Base-by-base conservation (phyloP, 2,888 invertebrate genomes). In the Drosophila borealis region DNA sequence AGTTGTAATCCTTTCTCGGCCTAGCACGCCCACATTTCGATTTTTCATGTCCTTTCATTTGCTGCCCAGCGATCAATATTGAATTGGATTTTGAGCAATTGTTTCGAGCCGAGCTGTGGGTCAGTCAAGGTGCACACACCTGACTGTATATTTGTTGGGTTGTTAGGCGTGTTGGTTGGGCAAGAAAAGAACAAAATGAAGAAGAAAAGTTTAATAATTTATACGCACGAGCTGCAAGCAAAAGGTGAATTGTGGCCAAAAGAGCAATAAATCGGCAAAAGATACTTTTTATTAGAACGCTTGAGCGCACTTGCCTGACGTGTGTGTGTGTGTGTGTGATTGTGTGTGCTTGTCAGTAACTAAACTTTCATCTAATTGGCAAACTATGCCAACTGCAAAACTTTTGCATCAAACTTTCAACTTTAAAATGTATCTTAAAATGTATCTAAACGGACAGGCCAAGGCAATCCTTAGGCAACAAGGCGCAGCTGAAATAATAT, bases 41-140 rank as follows among this genome's bases (percentile, higher is more conserved):
- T 87, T 83, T 87, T 72, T 59, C 66, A 39, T 66, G 72, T 70
- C 70, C 74, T 63, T 59, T 67, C 71, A 60, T 59, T 69, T 66
- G 39, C 63, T 56, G 65, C 14, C 49, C 65, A 68, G 51, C 80
- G 75, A 86, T 86, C 85, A 89, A 86, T 89, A 89, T 68, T 74
- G 73, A 88, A 88, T 88, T 80, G 74, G 78, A 80, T 81, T 89
- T 29, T 80, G 68, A 85, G 61, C 77, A 78, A 87, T 81, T 70
- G 83, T 72, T 70, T 49, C 45, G 50, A 21, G 17, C 14, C 37
- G 29, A 33, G 53, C 17, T 59, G 29, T 29, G 50, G 56, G 51
- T 53, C 14, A 69, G 34, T 42, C 44, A 41, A 49, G 57, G 46
- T 37, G 37, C 29, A 29, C 29, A 29, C 29, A 29, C 17, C 11